phyloP scores from a whole-genome alignment of 1,140 invertebrate species.

The Linepithema humile region DNA sequence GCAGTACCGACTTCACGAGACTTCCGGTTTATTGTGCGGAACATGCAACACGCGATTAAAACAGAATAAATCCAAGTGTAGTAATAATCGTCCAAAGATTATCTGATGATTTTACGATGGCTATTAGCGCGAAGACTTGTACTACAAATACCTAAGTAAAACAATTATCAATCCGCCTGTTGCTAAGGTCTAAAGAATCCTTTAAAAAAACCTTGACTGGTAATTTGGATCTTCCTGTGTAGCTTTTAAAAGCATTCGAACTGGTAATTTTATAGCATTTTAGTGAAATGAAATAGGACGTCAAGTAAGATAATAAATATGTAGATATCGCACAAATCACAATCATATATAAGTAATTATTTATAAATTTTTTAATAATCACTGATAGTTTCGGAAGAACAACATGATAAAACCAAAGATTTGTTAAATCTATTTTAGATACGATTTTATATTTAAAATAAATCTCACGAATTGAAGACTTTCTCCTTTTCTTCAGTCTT shows the following conservation, averaged over 20 bases:
- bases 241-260: constrained; percentile 2
- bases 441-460: neutral
- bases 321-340: too few species aligned
- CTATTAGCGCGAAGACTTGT: neutral
- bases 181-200: constrained; percentile 23
- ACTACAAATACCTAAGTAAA: neutral
- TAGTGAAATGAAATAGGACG: neutral
- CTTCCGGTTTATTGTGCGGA: constrained; percentile 43
- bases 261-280: constrained; percentile 7
- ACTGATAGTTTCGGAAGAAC: neutral
- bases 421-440: neutral
- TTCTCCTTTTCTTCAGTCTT: too few species aligned
- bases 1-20: neutral
- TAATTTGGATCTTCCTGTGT: constrained; percentile 53
- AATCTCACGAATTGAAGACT: constrained; percentile 1
- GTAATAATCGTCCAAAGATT: neutral
- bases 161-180: constrained; percentile 19
- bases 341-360: too few species aligned
- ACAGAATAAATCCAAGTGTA: neutral
- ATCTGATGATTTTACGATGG: neutral
- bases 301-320: too few species aligned
- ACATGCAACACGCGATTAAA: neutral
- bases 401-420: neutral
- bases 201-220: constrained; percentile 40
- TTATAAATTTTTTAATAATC: too few species aligned